These are phyloP conservation scores for Gallinago undulata DNA, from an alignment of 2,113 vertebrate species.

Conservation along the genomic window DNA sequence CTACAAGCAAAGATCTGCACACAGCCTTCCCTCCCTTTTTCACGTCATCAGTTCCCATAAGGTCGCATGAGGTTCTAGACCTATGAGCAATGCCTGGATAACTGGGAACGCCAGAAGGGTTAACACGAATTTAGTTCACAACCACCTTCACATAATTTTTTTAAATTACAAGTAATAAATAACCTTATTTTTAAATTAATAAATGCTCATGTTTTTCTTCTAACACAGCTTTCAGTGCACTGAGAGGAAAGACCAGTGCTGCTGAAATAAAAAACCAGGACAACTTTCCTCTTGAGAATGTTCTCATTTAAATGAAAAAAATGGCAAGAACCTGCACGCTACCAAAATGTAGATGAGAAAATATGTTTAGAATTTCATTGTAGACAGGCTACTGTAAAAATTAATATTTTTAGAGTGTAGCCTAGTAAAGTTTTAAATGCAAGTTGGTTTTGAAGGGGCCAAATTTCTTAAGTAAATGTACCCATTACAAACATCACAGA, in stretches of 20 bases:
- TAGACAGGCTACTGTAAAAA: neutral
- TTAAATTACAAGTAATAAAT: neutral
- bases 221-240: neutral
- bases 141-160: neutral
- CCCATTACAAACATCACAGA: neutral
- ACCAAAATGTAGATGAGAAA: neutral
- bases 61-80: neutral
- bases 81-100: accelerated
- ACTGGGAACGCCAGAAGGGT: neutral
- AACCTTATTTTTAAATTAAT: neutral
- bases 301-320: neutral
- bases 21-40: neutral
- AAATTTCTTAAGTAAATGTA: neutral
- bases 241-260: neutral
- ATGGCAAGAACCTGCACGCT: neutral
- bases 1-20: neutral
- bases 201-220: neutral
- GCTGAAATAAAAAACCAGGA: neutral
- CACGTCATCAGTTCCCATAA: neutral
- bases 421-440: neutral
- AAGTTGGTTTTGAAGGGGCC: neutral
- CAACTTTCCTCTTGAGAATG: neutral
- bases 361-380: neutral
- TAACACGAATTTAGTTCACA: neutral
- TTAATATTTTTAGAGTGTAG: neutral